These are phyloP conservation scores for pig (Sus scrofa) DNA, from an alignment of 2,113 vertebrate species.

Conservation along the genomic window DNA sequence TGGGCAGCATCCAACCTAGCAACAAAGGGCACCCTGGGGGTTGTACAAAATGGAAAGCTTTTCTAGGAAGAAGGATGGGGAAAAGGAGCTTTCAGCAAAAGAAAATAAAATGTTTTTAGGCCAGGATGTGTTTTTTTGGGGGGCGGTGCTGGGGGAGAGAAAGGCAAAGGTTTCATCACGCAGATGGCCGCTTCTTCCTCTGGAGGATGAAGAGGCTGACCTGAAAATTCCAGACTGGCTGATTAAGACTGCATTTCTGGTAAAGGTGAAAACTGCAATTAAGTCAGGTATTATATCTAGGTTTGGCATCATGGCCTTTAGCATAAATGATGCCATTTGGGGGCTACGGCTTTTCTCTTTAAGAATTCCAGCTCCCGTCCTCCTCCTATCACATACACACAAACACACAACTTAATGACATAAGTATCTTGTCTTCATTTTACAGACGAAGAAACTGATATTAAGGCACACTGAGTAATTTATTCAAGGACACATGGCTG, in stretches of 20 bases:
- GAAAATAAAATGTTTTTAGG: background rate
- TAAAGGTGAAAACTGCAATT: background rate
- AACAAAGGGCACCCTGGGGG: background rate
- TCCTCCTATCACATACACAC: background rate
- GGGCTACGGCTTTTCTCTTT: background rate
- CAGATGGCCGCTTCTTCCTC: background rate
- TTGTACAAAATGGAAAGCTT: background rate
- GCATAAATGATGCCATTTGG: background rate
- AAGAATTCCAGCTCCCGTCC: background rate
- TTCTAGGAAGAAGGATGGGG: background rate
- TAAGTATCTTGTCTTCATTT: background rate
- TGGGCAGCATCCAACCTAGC: background rate
- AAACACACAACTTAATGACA: background rate
- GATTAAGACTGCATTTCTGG: background rate
- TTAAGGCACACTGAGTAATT: background rate
- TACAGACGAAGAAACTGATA: background rate
- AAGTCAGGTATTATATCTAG: background rate
- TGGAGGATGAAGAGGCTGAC: background rate
- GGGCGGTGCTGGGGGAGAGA: background rate
- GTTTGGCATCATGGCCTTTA: background rate
- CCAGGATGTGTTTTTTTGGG: background rate
- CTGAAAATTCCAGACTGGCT: background rate
- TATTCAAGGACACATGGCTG: background rate
- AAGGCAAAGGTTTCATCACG: background rate
- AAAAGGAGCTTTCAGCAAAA: background rate